phyloP scores from a whole-genome alignment of 2,797 vertebrate genomes.

The Pogonophryne albipinna region DNA sequence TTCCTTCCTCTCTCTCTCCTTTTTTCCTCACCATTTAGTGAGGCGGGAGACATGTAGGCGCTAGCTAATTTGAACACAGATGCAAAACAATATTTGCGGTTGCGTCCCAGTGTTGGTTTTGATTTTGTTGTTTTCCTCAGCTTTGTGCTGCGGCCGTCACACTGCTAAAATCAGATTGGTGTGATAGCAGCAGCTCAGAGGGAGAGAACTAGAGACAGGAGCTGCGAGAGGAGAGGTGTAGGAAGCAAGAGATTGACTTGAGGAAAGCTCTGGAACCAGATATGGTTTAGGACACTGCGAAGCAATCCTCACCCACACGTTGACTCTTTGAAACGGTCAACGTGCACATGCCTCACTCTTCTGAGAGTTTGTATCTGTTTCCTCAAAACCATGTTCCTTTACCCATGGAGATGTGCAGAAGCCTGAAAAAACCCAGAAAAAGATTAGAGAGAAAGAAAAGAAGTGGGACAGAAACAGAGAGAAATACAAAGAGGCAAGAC shows the following conservation, averaged over 20 bases:
- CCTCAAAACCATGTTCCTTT: constrained; percentile 31
- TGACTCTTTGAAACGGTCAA: constrained; percentile 44
- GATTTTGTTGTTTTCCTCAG: constrained; percentile 75
- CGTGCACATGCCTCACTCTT: constrained; percentile 35
- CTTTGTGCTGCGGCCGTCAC: constrained; percentile 65
- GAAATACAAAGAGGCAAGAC: constrained; percentile 19
- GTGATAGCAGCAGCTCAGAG: constrained; percentile 56
- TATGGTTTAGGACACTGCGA: constrained; percentile 18
- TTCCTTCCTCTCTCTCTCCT: constrained; percentile 27
- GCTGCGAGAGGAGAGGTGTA: constrained; percentile 32
- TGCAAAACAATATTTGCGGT: constrained; percentile 82
- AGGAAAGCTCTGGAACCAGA: constrained; percentile 44
- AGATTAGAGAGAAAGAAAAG: constrained; percentile 10
- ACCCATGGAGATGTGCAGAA: constrained; percentile 22
- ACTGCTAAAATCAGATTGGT: constrained; percentile 66
- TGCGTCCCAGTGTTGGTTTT: constrained; percentile 70
- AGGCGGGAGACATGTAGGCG: constrained; percentile 85
- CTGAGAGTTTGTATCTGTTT: constrained; percentile 29
- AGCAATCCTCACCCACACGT: constrained; percentile 36
- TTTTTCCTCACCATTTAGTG: constrained; percentile 65
- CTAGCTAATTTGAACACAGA: constrained; percentile 81
- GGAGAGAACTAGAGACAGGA: constrained; percentile 24
- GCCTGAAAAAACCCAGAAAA: constrained; percentile 18
- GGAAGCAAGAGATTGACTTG: constrained; percentile 5
- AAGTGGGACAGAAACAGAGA: constrained; percentile 1